A percentile compares a stretch with the other conserved stretches of the same genome.
These are phyloP conservation scores for Lepidochrysops patricia DNA, from an alignment of 2,888 invertebrate species.

Conservation along the genomic window DNA sequence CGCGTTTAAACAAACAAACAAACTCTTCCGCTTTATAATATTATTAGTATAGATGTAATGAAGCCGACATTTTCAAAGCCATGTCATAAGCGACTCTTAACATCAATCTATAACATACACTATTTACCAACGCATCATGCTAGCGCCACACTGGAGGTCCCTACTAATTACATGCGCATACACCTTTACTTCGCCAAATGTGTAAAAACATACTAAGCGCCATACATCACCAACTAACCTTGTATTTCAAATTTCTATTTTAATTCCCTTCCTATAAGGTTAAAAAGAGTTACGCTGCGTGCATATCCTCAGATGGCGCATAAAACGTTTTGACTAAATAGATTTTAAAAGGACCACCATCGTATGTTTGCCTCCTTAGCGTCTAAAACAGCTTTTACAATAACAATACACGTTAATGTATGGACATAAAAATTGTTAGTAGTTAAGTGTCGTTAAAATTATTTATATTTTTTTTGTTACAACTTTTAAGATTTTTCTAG, in stretches of 20 bases:
- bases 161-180: conserved; percentile 61
- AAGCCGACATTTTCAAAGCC: background rate
- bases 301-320: conserved; percentile 16
- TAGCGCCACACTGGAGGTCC: conserved; percentile 67
- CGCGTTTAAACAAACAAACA: too few relatives aligned
- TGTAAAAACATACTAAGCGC: conserved; percentile 35
- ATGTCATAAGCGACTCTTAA: background rate
- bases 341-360: conserved; percentile 48
- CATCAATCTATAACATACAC: conserved; percentile 11
- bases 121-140: conserved; percentile 14
- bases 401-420: conserved; percentile 47
- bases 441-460: conserved; percentile 23
- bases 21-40: too few relatives aligned
- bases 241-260: background rate
- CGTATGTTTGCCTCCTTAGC: conserved; percentile 54
- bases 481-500: too few relatives aligned
- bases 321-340: conserved; percentile 31
- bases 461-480: conserved; percentile 26
- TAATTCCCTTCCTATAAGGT: background rate
- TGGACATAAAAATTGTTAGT: conserved; percentile 32
- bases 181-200: conserved; percentile 55
- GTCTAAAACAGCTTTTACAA: conserved; percentile 37
- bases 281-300: conserved; percentile 15
- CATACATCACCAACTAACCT: background rate
- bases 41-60: background rate